Conservation (phyloP, 1,140 invertebrate species). For the Sinonovacula constricta region DNA sequence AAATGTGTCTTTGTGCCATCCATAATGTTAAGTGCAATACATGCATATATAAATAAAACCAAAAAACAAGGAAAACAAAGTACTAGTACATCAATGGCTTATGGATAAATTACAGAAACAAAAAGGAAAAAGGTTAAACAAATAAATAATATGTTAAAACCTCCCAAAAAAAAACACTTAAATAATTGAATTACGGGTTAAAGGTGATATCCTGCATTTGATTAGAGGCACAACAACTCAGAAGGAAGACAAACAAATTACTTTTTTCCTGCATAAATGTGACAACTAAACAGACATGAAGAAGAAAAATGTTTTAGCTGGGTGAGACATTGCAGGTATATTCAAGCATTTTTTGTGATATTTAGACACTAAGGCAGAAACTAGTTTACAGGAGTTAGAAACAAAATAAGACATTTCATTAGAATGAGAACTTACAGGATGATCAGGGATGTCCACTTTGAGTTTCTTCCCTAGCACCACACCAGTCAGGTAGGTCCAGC, state of each 20-base stretch:
- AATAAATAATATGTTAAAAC: neutral
- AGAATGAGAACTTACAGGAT: conserved; percentile 76
- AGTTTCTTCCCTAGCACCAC: conserved; percentile 79
- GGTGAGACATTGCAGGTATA: neutral
- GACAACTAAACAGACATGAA: neutral
- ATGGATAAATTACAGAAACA: neutral
- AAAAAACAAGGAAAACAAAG: neutral
- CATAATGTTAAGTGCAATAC: neutral
- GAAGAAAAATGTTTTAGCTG: neutral
- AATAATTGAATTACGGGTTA: neutral
- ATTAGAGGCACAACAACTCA: no score
- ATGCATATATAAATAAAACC: neutral
- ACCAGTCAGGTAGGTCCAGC: conserved; percentile 84
- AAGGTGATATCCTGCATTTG: no score
- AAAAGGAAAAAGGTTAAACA: neutral
- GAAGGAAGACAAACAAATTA: neutral
- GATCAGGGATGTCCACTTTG: conserved; percentile 83
- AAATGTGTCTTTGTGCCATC: conserved; percentile 11
- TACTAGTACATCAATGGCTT: neutral
- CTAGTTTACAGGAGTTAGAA: neutral
- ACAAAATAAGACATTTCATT: neutral
- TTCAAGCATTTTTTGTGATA: neutral
- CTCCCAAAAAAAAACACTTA: neutral
- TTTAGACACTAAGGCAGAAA: neutral
- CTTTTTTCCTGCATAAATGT: neutral